Evolutionary conservation across 2,797 vertebrate genomes (phyloP).

Genomic region (Valencia hispanica): DNA sequence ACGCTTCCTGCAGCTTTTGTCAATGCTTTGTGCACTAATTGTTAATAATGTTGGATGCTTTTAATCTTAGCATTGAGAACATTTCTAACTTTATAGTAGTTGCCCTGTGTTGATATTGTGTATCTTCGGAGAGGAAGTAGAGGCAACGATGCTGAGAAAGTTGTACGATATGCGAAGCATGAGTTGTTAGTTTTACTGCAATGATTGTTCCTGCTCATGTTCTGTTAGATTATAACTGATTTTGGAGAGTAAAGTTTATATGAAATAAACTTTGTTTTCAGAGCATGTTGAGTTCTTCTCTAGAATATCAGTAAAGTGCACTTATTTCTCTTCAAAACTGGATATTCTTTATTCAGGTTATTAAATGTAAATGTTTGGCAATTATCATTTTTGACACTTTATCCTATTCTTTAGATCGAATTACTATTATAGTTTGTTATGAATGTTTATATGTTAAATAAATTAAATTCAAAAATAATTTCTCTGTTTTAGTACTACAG

Average conservation of each 20-base stretch:
- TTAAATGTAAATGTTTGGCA: slow-evolving; percentile 12
- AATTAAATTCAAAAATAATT: slow-evolving; percentile 29
- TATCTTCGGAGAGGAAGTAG: slow-evolving; percentile 1
- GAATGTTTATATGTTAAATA: slow-evolving; percentile 53
- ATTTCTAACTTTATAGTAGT: background rate
- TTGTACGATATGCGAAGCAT: background rate
- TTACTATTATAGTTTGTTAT: slow-evolving; percentile 30
- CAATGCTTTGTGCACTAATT: slow-evolving; percentile 14
- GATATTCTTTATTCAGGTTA: slow-evolving; percentile 46
- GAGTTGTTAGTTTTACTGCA: background rate
- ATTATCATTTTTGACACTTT: slow-evolving; percentile 22
- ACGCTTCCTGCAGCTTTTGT: slow-evolving; percentile 12
- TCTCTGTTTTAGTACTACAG: background rate
- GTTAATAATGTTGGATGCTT: slow-evolving; percentile 8
- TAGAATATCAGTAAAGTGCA: slow-evolving; percentile 72
- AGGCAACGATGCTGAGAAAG: slow-evolving; percentile 1
- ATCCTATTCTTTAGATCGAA: slow-evolving; percentile 10
- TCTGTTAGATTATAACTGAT: background rate
- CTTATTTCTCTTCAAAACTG: slow-evolving; percentile 55
- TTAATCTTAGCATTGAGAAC: slow-evolving; percentile 9
- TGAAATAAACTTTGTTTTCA: slow-evolving; percentile 9
- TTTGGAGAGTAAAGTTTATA: background rate
- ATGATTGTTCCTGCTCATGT: background rate
- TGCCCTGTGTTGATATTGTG: background rate
- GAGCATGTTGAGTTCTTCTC: slow-evolving; percentile 16